phyloP scores from a whole-genome alignment of 2,113 vertebrate genomes.

The Limnothrissa miodon region DNA sequence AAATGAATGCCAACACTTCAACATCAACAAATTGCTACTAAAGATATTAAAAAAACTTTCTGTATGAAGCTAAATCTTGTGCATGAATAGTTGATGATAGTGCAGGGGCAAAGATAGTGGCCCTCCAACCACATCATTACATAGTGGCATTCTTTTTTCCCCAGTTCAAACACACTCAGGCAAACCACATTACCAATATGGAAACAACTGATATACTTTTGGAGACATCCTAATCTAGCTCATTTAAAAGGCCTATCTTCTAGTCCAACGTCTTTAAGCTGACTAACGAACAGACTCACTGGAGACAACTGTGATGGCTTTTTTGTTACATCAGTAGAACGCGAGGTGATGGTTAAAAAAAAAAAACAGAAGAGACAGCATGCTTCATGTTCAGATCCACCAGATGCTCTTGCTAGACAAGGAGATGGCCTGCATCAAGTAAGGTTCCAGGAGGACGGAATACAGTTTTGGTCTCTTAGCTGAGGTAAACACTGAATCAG shows the following conservation, averaged over 20 bases:
- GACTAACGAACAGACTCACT: background rate
- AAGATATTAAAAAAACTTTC: background rate
- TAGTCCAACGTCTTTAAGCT: background rate
- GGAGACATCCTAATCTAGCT: slow-evolving; percentile 3
- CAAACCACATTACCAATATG: background rate
- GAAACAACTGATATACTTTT: slow-evolving; percentile 14
- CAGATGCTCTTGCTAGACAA: no score
- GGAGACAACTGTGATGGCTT: background rate
- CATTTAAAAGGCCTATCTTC: background rate
- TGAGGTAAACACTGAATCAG: no score
- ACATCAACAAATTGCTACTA: background rate
- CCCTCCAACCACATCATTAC: background rate
- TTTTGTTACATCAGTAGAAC: no score
- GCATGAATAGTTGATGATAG: background rate
- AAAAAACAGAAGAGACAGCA: no score
- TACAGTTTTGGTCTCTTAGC: no score
- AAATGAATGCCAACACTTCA: background rate
- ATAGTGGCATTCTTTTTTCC: background rate
- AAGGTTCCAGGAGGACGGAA: no score
- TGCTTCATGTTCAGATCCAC: no score
- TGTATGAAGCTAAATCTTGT: background rate
- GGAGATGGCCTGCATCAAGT: no score
- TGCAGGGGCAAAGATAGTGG: background rate
- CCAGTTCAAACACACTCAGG: background rate
- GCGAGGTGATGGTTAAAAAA: no score